Evolutionary conservation across 2,797 vertebrate species (phyloP).

Genomic region (Malurus splendens): DNA sequence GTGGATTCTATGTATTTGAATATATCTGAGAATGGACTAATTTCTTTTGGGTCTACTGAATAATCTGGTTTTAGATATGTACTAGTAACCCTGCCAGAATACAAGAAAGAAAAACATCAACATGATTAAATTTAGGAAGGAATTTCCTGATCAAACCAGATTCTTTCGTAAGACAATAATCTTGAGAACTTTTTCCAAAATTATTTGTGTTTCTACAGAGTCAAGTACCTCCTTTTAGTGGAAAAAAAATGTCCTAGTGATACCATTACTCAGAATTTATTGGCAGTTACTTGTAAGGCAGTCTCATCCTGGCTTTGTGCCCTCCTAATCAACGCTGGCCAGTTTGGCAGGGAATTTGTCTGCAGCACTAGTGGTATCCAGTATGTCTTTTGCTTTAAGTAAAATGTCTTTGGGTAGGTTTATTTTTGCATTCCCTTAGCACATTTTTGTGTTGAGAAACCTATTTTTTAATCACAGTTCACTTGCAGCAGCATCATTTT

Average conservation of each 20-base stretch:
- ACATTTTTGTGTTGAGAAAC: conserved; percentile 4
- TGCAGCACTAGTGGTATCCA: background rate
- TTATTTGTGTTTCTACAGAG: background rate
- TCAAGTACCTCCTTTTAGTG: background rate
- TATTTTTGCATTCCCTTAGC: conserved; percentile 2
- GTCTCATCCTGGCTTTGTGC: background rate
- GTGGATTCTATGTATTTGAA: background rate
- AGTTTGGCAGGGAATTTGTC: background rate
- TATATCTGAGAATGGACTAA: background rate
- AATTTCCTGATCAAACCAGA: background rate
- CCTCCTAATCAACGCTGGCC: background rate
- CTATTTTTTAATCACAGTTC: conserved; percentile 38
- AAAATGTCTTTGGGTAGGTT: background rate
- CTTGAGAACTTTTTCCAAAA: background rate
- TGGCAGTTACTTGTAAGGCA: background rate
- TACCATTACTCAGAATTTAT: background rate
- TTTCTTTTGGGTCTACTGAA: background rate
- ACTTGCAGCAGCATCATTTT: conserved; percentile 31
- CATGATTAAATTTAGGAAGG: background rate
- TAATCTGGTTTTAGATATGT: background rate
- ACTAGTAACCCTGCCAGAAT: background rate
- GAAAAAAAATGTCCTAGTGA: background rate
- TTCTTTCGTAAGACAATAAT: background rate
- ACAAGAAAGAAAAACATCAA: background rate
- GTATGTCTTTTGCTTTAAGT: background rate